Evolutionary conservation across 2,888 invertebrate species (phyloP), one percentile per base, ranked within the genome.

Genomic region (Lydus trimaculatus): DNA sequence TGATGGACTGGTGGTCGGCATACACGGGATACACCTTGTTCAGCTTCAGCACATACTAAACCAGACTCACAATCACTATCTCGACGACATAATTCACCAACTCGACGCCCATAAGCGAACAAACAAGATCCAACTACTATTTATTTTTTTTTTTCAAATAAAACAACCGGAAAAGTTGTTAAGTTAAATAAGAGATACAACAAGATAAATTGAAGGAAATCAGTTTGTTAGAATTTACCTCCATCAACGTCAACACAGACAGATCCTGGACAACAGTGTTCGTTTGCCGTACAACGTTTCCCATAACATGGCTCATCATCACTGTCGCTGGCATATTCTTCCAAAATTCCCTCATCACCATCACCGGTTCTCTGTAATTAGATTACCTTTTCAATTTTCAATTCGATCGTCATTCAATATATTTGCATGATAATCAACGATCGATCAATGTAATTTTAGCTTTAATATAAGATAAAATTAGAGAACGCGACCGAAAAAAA

Each of bases 1-100:
- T 91, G 91, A 73, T 91, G 88, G 4, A 91, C 88, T 0, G 94
- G 94, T 0, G 93, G 91, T 75, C 94, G 91, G 86, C 95, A 96
- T 2, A 94, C 91, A 82, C 93, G 90, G 8, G 83, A 79, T 72
- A 82, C 79, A 83, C 91, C 91, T 72, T 90, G 91, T 4, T 90
- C 89, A 0, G 90, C 88, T 71, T 91, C 92, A 72, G 92, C 90
- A 85, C 95, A 96, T 74, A 94, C 88, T 48, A 95, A 87, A 60
- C 95, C 95, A 60, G 93, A 91, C 78, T 94, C 94, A 75, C 95
- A 96, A 82, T 96, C 95, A 78, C 91, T 91, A 85, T 95, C 94
- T 61, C 92, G 88, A 80, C 92, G 90, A 86, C 95, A 96, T 9
- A 94, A 88, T 82, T 95, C 94, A 0, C 94, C 94, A 56, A 93